Percentiles rank a stretch among this genome's conserved stretches.
phyloP scores from a whole-genome alignment of 2,113 vertebrate species.

The Perccottus glenii region DNA sequence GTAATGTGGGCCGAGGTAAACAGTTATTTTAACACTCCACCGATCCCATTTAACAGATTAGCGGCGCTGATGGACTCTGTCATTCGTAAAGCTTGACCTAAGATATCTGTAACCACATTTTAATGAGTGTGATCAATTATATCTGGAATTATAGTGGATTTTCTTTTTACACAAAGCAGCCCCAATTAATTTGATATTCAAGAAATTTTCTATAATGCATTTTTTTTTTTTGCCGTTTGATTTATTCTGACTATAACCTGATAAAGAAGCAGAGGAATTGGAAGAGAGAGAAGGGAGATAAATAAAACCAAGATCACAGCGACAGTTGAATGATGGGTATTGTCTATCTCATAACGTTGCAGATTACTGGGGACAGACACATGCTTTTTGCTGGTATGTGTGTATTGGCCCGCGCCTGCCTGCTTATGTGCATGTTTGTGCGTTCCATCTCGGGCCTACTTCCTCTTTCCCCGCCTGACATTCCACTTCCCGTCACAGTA shows the following conservation, averaged over 20 bases:
- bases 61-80: not conserved
- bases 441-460: conserved; percentile 49
- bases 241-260: conserved; percentile 22
- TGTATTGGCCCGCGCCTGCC: conserved; percentile 19
- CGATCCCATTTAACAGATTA: conserved; percentile 6
- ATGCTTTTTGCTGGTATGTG: conserved; percentile 22
- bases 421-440: conserved; percentile 38
- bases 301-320: conserved; percentile 30
- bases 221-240: conserved; percentile 30
- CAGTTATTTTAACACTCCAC: conserved; percentile 18
- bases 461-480: conserved; percentile 76
- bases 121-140: not conserved
- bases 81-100: not conserved
- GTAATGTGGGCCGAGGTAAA: not conserved
- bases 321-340: conserved; percentile 31
- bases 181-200: conserved; percentile 17
- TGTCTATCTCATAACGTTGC: conserved; percentile 25
- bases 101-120: not conserved
- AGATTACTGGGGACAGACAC: conserved; percentile 31
- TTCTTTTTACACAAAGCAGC: not conserved
- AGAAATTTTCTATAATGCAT: not conserved
- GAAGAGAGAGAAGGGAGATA: conserved; percentile 14
- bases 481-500: conserved; percentile 72
- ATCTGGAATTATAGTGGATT: not conserved
- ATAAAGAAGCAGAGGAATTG: conserved; percentile 34